Conservation (phyloP, 1,140 invertebrate species). For the Penaeus japonicus region DNA sequence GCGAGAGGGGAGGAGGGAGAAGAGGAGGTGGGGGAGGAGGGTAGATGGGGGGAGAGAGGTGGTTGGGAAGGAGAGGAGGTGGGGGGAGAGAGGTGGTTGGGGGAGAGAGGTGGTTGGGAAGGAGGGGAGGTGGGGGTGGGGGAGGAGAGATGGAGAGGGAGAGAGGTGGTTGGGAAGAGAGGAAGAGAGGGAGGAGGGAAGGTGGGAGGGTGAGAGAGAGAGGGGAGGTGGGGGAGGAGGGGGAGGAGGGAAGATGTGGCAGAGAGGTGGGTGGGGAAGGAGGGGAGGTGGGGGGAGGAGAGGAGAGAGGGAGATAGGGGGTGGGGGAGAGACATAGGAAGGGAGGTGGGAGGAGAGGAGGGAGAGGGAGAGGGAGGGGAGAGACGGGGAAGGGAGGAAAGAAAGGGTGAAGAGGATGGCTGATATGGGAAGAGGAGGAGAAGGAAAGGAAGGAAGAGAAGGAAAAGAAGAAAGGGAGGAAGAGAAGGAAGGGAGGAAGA, state of each 20-base stretch:
- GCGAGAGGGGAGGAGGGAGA: too few species aligned
- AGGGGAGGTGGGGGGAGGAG: background rate
- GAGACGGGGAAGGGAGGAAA: background rate
- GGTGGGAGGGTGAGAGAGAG: background rate
- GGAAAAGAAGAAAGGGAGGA: background rate
- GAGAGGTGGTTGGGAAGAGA: too few species aligned
- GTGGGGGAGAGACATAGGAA: background rate
- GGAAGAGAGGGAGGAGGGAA: background rate
- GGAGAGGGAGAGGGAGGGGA: too few species aligned
- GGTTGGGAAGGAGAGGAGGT: too few species aligned
- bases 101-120: background rate
- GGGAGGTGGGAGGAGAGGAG: background rate
- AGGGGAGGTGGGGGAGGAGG: background rate
- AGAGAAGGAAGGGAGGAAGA: too few species aligned
- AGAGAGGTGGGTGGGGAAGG: background rate
- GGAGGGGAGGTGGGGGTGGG: background rate
- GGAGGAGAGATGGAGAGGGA: background rate
- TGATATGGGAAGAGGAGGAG: background rate
- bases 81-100: background rate
- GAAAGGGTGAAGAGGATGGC: background rate
- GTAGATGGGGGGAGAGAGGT: too few species aligned
- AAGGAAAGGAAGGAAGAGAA: background rate
- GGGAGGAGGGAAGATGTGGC: background rate
- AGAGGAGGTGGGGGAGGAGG: too few species aligned
- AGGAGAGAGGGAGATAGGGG: background rate